phyloP scores from a whole-genome alignment of 2,888 invertebrate species.

The Adela reaumurella region DNA sequence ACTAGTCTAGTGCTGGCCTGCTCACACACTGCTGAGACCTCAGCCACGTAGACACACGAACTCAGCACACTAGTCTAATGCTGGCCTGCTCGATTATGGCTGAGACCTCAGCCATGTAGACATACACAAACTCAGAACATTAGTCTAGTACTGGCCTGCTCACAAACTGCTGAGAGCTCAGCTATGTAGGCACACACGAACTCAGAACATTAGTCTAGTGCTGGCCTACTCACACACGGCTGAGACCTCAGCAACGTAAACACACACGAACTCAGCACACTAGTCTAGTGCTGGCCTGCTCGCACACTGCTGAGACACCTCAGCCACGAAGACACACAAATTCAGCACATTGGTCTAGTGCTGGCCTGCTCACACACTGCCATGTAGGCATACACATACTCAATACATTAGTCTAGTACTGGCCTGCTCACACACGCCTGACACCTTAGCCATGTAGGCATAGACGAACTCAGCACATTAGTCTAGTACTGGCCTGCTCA shows the following conservation, averaged over 20 bases:
- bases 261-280: conserved; percentile 64
- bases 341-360: conserved; percentile 62
- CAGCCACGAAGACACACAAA: conserved; percentile 61
- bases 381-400: conserved; percentile 61
- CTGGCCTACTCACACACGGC: too few species aligned
- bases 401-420: conserved; percentile 60
- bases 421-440: too few species aligned
- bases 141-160: conserved; percentile 47
- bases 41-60: too few species aligned
- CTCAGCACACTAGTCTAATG: too few species aligned
- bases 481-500: conserved; percentile 36
- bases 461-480: conserved; percentile 64
- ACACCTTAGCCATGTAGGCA: conserved; percentile 62
- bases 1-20: conserved; percentile 43
- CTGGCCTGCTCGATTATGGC: too few species aligned
- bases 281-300: conserved; percentile 43
- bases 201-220: too few species aligned
- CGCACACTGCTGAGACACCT: conserved; percentile 28
- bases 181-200: too few species aligned
- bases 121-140: too few species aligned
- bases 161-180: too few species aligned
- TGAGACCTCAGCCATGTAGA: too few species aligned
- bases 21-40: too few species aligned
- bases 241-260: conserved; percentile 62
- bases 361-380: conserved; percentile 14